Base-by-base conservation (phyloP, 2,113 vertebrate genomes). In the Riparia riparia region DNA sequence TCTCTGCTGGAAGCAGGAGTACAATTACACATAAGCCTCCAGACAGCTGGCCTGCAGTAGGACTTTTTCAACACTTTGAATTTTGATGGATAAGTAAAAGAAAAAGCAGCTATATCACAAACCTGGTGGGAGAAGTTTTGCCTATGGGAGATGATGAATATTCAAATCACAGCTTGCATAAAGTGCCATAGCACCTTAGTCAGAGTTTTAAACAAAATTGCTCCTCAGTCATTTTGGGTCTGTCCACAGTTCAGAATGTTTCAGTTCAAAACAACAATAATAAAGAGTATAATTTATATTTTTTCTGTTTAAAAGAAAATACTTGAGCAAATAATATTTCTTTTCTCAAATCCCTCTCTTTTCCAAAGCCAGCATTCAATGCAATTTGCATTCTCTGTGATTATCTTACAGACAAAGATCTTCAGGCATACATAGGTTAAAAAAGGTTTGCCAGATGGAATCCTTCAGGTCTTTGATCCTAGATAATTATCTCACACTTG, bases 61-160 rank as follows among this genome's bases (percentile, higher is more conserved):
- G 93, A 96, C 92, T 96, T 96, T 96, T 97, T 96, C 95, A 96
- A 85, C 90, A 96, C 87, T 97, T 94, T 91, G 91, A 93, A 95
- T 95, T 3, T 80, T 82, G 91, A 97, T 80, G 93, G 93, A 96
- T 96, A 87, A 90, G 95, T 82, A 89, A 89, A 96, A 93, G 78
- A 61, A 93, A 90, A 94, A 90, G 17, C 37, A 61, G 82, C 79
- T 91, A 82, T 95, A 90, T 87, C 54, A 82, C 66, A 95, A 94
- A 96, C 87, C 87, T 93, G 45, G 84, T 93, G 90, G 84, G 94
- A 95, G 82, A 95, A 95, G 50, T 90, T 95, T 94, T 94, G 95
- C 95, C 94, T 87, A 65, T 47, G 13, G 78, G 91, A 96, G 82
- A 49, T 54, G 68, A 93, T 95, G 93, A 97, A 95, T 96, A 97